phyloP scores from a whole-genome alignment of 2,113 vertebrate genomes.

The Nibea coibor region DNA sequence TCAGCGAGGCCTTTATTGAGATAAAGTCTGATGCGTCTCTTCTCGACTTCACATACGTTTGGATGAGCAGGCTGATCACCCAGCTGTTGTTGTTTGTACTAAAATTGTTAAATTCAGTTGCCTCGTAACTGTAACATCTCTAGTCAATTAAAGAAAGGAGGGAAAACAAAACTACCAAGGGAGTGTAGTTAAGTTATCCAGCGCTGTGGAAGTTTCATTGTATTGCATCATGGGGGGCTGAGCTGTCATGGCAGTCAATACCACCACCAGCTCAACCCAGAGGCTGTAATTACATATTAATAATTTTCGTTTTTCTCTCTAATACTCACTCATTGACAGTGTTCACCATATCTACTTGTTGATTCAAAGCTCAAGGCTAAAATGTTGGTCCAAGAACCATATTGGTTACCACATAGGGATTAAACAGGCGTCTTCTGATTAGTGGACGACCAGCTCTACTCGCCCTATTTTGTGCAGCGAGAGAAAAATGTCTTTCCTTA shows the following conservation, averaged over 20 bases:
- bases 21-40: conserved; percentile 66
- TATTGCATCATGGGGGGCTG: conserved; percentile 61
- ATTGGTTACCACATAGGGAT: too few relatives aligned
- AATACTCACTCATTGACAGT: background rate
- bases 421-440: too few relatives aligned
- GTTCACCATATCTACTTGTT: background rate
- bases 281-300: conserved; percentile 15
- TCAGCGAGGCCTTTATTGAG: conserved; percentile 46
- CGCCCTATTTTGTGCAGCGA: too few relatives aligned
- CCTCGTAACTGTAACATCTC: conserved; percentile 45
- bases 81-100: conserved; percentile 61
- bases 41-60: conserved; percentile 44
- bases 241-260: conserved; percentile 10
- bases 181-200: conserved; percentile 35
- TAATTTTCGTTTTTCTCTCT: background rate
- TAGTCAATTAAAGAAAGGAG: conserved; percentile 42
- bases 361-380: background rate
- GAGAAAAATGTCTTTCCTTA: too few relatives aligned
- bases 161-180: conserved; percentile 6
- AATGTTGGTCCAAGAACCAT: too few relatives aligned
- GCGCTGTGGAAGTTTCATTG: conserved; percentile 43
- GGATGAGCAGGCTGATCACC: conserved; percentile 46
- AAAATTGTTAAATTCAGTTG: conserved; percentile 45
- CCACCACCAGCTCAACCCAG: background rate
- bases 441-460: too few relatives aligned